These are phyloP conservation scores for Peromyscus eremicus DNA, from an alignment of 2,797 vertebrate species.

Conservation along the genomic window DNA sequence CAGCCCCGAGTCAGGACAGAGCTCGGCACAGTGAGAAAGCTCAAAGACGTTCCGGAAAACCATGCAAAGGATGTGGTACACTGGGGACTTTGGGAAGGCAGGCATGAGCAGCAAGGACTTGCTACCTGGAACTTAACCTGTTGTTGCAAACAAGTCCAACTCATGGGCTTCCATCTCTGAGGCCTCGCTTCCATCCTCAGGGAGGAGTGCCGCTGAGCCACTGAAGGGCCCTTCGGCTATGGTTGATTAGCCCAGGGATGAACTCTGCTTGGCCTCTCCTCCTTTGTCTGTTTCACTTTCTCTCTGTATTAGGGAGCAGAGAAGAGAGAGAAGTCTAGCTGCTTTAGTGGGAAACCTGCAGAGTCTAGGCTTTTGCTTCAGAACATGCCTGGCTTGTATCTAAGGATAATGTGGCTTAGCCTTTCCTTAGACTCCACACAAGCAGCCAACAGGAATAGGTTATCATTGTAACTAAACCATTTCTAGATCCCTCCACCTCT, in stretches of 20 bases:
- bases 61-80: background rate
- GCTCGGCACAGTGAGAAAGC: background rate
- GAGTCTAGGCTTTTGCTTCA: background rate
- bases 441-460: background rate
- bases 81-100: background rate
- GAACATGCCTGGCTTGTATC: background rate
- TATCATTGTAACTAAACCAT: background rate
- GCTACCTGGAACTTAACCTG: background rate
- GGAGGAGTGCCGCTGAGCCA: background rate
- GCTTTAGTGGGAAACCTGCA: background rate
- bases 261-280: background rate
- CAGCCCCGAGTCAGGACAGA: background rate
- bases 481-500: constrained; percentile 19
- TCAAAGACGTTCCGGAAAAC: constrained; percentile 19
- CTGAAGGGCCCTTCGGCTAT: background rate
- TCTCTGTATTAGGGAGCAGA: constrained; percentile 40
- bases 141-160: background rate
- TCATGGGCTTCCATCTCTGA: background rate
- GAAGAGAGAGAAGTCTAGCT: background rate
- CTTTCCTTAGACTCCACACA: background rate
- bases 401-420: background rate
- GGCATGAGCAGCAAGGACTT: background rate
- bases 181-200: background rate
- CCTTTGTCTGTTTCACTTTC: background rate
- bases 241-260: background rate